Evolutionary conservation across 2,797 vertebrate species (phyloP).

Genomic region (Sparus aurata): DNA sequence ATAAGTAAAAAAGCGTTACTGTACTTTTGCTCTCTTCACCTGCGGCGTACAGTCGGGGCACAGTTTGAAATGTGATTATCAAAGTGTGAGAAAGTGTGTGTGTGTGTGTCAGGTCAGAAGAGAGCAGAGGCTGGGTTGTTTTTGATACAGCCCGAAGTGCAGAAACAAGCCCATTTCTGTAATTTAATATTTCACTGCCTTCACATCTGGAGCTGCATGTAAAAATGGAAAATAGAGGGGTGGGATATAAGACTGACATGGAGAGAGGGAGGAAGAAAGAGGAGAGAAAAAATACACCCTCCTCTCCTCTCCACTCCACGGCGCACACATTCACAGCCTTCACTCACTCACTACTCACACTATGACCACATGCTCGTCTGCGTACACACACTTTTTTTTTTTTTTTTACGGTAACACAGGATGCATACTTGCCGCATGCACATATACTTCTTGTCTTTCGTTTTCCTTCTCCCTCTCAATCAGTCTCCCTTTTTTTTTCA

Average conservation of each 20-base stretch:
- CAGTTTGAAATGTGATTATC: conserved; percentile 43
- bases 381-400: conserved; percentile 47
- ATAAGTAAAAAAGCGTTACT: conserved; percentile 1
- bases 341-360: conserved; percentile 67
- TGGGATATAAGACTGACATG: conserved; percentile 85
- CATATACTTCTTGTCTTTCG: conserved; percentile 74
- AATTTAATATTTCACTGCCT: conserved; percentile 90
- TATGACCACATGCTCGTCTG: conserved; percentile 69
- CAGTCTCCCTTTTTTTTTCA: conserved; percentile 56
- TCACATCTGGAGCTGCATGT: conserved; percentile 88
- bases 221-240: conserved; percentile 87
- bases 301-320: conserved; percentile 64
- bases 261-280: conserved; percentile 78
- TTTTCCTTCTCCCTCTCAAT: conserved; percentile 74
- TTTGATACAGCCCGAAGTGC: conserved; percentile 84
- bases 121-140: conserved; percentile 81
- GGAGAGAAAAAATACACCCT: conserved; percentile 80
- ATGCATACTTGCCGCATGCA: conserved; percentile 72
- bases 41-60: not conserved
- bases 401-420: conserved; percentile 69
- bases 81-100: conserved; percentile 52
- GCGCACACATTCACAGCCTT: conserved; percentile 75
- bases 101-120: conserved; percentile 65
- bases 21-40: conserved; percentile 17
- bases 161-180: conserved; percentile 87